Evolutionary conservation across 1,140 invertebrate species (phyloP).

Genomic region (Cydia fagiglandana): DNA sequence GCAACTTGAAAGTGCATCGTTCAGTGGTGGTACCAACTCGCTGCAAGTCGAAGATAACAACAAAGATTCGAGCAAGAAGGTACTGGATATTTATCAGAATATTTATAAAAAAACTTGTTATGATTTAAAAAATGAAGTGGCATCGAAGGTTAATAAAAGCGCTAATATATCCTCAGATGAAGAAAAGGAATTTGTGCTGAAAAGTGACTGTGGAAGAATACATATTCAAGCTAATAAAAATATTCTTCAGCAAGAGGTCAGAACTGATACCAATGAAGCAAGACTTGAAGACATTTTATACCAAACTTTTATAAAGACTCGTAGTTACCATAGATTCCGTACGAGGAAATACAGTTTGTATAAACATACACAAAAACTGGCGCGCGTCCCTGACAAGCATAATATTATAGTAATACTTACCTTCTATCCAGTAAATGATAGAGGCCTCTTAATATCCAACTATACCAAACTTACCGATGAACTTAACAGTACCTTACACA

Average conservation of each 20-base stretch:
- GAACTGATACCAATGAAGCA: constrained; percentile 32
- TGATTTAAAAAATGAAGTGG: constrained; percentile 44
- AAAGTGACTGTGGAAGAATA: constrained; percentile 37
- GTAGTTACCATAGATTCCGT: constrained; percentile 50
- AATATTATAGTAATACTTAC: constrained; percentile 62
- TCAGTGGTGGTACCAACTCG: constrained; percentile 40
- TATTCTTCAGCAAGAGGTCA: constrained; percentile 18
- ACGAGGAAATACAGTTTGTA: constrained; percentile 56
- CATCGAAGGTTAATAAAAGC: constrained; percentile 37
- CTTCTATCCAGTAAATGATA: constrained; percentile 40
- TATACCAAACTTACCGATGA: constrained; percentile 38
- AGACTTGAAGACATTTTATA: constrained; percentile 47
- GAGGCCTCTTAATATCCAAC: constrained; percentile 29
- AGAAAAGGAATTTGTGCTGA: constrained; percentile 27
- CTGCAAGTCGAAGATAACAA: constrained; percentile 32
- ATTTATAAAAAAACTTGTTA: constrained; percentile 63
- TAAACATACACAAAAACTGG: constrained; percentile 38
- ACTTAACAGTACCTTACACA: constrained; percentile 45
- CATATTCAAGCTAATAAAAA: constrained; percentile 24
- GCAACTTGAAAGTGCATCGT: constrained; percentile 36
- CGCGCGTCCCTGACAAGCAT: constrained; percentile 36
- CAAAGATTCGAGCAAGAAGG: constrained; percentile 36
- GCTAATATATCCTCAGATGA: constrained; percentile 32
- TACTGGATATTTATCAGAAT: constrained; percentile 50
- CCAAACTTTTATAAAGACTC: constrained; percentile 48